Percentiles rank a stretch among this genome's conserved stretches.
phyloP scores from a whole-genome alignment of 2,797 vertebrate genomes.

The Ctenopoma kingsleyae region DNA sequence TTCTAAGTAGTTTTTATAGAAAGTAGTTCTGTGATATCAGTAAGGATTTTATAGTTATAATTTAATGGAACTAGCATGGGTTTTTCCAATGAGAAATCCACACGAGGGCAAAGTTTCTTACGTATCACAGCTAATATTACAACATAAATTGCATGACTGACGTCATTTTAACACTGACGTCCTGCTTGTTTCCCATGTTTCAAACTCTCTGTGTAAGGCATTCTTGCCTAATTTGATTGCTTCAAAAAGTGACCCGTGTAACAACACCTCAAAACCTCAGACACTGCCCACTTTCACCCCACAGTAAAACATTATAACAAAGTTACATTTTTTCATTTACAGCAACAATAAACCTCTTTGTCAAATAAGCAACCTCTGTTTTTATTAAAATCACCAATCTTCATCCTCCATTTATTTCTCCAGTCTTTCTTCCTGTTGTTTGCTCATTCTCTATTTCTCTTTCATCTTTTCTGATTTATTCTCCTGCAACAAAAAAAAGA shows the following conservation, averaged over 20 bases:
- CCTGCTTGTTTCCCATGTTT: not conserved
- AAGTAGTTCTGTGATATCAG: not conserved
- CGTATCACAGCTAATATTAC: not conserved
- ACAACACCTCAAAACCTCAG: slow-evolving; percentile 37
- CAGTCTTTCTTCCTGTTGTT: slow-evolving; percentile 40
- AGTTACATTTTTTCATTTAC: slow-evolving; percentile 66
- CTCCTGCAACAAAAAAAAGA: slow-evolving; percentile 46
- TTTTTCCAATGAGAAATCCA: not conserved
- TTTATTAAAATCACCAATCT: slow-evolving; percentile 36
- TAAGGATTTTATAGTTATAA: not conserved
- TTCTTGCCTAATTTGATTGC: slow-evolving; percentile 41
- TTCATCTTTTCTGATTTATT: not conserved
- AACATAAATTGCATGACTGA: slow-evolving; percentile 1
- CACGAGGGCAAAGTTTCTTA: too few species aligned
- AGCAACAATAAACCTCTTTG: slow-evolving; percentile 59
- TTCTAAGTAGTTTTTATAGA: not conserved
- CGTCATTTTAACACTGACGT: not conserved
- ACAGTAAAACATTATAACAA: slow-evolving; percentile 69
- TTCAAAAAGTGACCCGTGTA: slow-evolving; percentile 65
- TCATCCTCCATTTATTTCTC: slow-evolving; percentile 7
- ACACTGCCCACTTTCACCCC: slow-evolving; percentile 33
- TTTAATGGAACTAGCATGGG: not conserved
- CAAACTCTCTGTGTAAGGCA: slow-evolving; percentile 3
- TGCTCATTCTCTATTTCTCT: slow-evolving; percentile 18
- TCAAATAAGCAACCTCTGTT: slow-evolving; percentile 41